Evolutionary conservation across 2,113 vertebrate species (phyloP).

Genomic region (Gavialis gangeticus): DNA sequence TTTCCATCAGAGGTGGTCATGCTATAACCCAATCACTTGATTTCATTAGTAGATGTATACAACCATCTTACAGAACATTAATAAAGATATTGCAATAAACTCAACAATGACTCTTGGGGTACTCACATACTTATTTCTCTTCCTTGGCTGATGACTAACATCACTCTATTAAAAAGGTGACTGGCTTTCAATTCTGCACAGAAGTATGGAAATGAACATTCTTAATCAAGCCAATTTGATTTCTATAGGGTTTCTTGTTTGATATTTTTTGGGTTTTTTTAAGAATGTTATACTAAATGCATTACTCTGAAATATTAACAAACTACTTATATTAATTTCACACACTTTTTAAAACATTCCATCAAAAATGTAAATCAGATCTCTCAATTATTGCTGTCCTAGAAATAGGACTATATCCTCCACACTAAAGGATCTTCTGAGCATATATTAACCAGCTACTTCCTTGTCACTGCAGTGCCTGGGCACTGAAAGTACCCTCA

Average conservation of each 20-base stretch:
- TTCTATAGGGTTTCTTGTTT: neutral
- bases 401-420: too few species aligned
- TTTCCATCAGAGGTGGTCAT: neutral
- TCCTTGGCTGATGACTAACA: fast-evolving
- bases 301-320: neutral
- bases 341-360: too few species aligned
- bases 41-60: neutral
- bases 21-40: fast-evolving
- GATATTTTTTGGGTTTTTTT: too few species aligned
- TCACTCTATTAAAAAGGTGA: neutral
- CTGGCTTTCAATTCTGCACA: neutral
- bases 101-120: neutral
- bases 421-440: too few species aligned
- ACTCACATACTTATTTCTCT: neutral
- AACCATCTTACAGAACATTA: neutral
- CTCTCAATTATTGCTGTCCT: too few species aligned
- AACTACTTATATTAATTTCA: too few species aligned
- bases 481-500: too few species aligned
- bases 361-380: too few species aligned
- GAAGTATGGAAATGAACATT: neutral
- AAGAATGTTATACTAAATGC: neutral
- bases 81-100: neutral
- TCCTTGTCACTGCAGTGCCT: too few species aligned
- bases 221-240: neutral
- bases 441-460: too few species aligned